phyloP scores from a whole-genome alignment of 2,888 invertebrate species.

The Heliconius charithonia region DNA sequence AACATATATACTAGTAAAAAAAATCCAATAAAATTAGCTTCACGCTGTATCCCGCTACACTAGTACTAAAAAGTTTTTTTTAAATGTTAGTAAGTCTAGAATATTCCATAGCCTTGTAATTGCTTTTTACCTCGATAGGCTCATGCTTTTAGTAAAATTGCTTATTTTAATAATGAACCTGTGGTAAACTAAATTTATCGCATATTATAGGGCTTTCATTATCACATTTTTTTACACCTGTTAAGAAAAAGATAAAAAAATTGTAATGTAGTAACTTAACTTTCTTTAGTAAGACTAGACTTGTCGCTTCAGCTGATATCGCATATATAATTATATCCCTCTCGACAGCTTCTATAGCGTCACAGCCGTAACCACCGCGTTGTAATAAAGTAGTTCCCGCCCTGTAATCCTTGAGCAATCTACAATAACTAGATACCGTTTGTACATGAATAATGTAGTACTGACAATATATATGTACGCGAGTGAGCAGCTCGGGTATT shows the following conservation, averaged over 20 bases:
- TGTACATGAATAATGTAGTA: slow-evolving; percentile 20
- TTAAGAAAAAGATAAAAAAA: neutral
- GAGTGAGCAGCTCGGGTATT: slow-evolving; percentile 13
- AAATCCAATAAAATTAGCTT: too few species aligned
- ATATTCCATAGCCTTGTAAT: slow-evolving; percentile 75
- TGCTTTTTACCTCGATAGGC: slow-evolving; percentile 72
- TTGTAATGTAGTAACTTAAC: slow-evolving; percentile 36
- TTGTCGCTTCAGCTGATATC: neutral
- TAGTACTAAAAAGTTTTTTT: too few species aligned
- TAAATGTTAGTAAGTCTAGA: slow-evolving; percentile 47
- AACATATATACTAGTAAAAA: too few species aligned
- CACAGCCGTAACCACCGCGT: neutral
- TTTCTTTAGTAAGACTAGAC: too few species aligned
- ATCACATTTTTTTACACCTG: slow-evolving; percentile 12
- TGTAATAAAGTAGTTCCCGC: neutral
- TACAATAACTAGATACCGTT: neutral
- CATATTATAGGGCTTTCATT: slow-evolving; percentile 56
- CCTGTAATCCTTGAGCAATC: neutral
- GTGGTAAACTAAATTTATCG: slow-evolving; percentile 66
- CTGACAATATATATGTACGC: neutral
- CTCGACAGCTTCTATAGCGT: neutral
- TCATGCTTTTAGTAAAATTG: slow-evolving; percentile 78
- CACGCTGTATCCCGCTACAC: too few species aligned
- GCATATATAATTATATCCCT: neutral
- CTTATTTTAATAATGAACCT: slow-evolving; percentile 77